Conservation (phyloP, 2,797 vertebrate genomes). For the Myotis pilosus region DNA sequence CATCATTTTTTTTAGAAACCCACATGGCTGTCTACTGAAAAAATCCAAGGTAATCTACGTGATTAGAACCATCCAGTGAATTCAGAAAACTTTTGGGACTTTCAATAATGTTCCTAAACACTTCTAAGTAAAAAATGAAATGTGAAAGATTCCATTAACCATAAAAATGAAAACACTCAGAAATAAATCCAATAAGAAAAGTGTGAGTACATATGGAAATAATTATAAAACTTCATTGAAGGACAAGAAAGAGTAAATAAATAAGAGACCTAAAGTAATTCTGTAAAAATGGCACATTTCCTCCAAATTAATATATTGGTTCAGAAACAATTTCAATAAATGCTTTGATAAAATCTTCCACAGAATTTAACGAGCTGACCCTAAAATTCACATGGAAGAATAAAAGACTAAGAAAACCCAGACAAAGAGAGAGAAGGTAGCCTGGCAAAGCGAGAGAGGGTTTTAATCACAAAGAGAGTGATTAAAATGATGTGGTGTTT, state of each 20-base stretch:
- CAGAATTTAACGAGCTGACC: not conserved
- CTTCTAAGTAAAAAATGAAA: not conserved
- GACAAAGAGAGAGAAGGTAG: not conserved
- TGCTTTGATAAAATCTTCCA: not conserved
- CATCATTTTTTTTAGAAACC: not conserved
- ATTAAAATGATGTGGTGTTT: not conserved
- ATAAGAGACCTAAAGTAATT: not conserved
- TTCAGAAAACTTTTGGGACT: not conserved
- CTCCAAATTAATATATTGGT: not conserved
- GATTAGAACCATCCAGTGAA: not conserved
- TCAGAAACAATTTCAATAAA: not conserved
- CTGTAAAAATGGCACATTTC: not conserved
- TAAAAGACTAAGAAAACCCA: not conserved
- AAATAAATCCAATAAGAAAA: not conserved
- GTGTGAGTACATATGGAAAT: not conserved
- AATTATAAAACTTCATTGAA: not conserved
- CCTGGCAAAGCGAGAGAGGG: not conserved
- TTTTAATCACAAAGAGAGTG: not conserved
- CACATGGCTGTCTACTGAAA: not conserved
- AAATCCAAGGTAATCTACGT: not conserved
- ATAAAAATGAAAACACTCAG: not conserved
- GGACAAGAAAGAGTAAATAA: not conserved
- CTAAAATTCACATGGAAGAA: not conserved
- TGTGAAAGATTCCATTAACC: not conserved
- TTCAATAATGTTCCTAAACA: not conserved